phyloP scores from a whole-genome alignment of 2,888 invertebrate genomes.

The Chorisops tibialis region DNA sequence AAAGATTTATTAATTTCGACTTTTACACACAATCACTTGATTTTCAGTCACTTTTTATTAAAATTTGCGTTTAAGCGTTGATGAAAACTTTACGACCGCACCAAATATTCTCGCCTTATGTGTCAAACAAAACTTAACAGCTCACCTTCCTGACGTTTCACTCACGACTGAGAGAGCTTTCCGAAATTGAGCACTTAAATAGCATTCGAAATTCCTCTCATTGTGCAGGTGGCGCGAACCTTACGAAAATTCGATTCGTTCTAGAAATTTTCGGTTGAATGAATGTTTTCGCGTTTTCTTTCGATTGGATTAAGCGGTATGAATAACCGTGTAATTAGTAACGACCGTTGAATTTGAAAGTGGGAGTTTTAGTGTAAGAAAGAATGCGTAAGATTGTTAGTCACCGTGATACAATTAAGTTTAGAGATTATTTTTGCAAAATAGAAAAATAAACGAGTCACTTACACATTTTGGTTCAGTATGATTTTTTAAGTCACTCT shows the following conservation, averaged over 20 bases:
- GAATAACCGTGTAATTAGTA: too few relatives aligned
- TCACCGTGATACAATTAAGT: too few relatives aligned
- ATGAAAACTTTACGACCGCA: background rate
- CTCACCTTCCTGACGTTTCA: constrained; percentile 8
- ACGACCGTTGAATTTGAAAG: background rate
- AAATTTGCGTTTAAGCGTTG: background rate
- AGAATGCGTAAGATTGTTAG: constrained; percentile 19
- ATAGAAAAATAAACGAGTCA: too few relatives aligned
- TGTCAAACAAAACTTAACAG: too few relatives aligned
- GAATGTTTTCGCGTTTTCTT: too few relatives aligned
- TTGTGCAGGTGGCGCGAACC: background rate
- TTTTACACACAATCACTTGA: constrained; percentile 1
- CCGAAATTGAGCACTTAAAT: constrained; percentile 10
- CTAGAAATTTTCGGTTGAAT: too few relatives aligned
- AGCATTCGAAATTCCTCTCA: constrained; percentile 1
- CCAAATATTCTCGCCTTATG: too few relatives aligned
- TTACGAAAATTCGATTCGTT: background rate
- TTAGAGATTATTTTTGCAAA: too few relatives aligned
- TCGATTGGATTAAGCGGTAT: too few relatives aligned
- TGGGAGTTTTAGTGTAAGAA: constrained; percentile 16
- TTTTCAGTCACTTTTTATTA: background rate
- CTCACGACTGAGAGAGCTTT: constrained; percentile 23
- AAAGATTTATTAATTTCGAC: background rate
- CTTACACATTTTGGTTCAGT: too few relatives aligned
- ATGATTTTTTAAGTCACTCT: too few relatives aligned